Percentiles rank a stretch among this genome's conserved stretches.
Evolutionary conservation across 2,113 vertebrate genomes (phyloP).

Genomic region (Pollimyrus isidori): DNA sequence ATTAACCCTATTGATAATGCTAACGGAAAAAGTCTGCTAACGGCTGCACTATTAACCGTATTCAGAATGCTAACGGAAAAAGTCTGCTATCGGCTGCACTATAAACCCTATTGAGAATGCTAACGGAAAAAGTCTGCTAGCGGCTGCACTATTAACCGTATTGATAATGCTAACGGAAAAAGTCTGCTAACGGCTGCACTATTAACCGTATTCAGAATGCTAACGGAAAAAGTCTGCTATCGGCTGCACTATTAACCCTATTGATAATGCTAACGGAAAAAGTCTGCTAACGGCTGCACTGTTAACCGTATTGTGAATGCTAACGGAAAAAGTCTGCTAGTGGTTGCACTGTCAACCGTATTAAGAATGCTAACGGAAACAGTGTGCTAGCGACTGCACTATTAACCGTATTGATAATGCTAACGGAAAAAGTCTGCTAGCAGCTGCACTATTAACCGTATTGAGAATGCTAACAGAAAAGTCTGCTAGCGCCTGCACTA

Average conservation of each 20-base stretch:
- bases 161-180: slow-evolving; percentile 44
- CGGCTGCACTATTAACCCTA: slow-evolving; percentile 52
- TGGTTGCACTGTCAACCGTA: slow-evolving; percentile 54
- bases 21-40: slow-evolving; percentile 50
- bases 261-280: slow-evolving; percentile 44
- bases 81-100: slow-evolving; percentile 51
- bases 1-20: slow-evolving; percentile 47
- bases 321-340: slow-evolving; percentile 34
- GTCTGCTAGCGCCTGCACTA: slow-evolving; percentile 52
- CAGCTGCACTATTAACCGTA: slow-evolving; percentile 54
- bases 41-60: slow-evolving; percentile 55
- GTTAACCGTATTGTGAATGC: slow-evolving; percentile 47
- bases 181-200: too few species aligned
- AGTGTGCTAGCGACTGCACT: slow-evolving; percentile 51
- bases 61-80: slow-evolving; percentile 44
- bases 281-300: slow-evolving; percentile 55
- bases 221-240: slow-evolving; percentile 48
- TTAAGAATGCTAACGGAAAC: slow-evolving; percentile 44
- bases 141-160: slow-evolving; percentile 55
- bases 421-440: slow-evolving; percentile 50
- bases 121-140: slow-evolving; percentile 50
- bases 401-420: slow-evolving; percentile 47
- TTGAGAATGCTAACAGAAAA: slow-evolving; percentile 44
- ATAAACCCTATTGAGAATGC: slow-evolving; percentile 47
- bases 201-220: slow-evolving; percentile 29